Percentiles rank a stretch among this genome's conserved stretches.
Conservation (phyloP, 2,113 vertebrate genomes). For the Eira barbara region DNA sequence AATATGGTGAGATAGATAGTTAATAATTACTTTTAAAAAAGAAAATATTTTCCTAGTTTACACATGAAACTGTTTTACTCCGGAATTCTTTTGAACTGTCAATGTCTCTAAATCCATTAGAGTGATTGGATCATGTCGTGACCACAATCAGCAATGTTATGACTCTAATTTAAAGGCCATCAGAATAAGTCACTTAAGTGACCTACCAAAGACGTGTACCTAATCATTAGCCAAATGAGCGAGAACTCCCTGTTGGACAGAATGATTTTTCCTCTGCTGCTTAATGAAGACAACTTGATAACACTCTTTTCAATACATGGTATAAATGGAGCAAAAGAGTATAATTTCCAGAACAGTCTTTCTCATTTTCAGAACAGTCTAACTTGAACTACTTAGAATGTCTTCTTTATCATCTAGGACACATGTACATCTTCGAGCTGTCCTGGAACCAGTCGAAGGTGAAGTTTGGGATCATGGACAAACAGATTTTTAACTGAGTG, state of each 20-base stretch:
- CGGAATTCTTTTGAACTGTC: neutral
- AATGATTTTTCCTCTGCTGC: slow-evolving; percentile 58
- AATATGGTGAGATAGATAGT: neutral
- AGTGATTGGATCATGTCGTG: neutral
- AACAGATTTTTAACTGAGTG: neutral
- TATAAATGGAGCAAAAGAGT: slow-evolving; percentile 67
- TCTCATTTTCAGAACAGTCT: slow-evolving; percentile 45
- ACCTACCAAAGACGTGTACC: slow-evolving; percentile 63
- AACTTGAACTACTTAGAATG: neutral
- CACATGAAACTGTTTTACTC: neutral
- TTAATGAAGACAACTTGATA: slow-evolving; percentile 76
- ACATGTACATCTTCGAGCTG: neutral
- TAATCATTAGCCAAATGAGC: slow-evolving; percentile 67
- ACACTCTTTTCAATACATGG: slow-evolving; percentile 62
- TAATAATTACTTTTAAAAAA: neutral
- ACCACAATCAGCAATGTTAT: neutral
- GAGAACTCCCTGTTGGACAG: slow-evolving; percentile 47
- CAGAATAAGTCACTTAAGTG: slow-evolving; percentile 56
- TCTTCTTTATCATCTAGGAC: neutral
- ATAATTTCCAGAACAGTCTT: slow-evolving; percentile 73
- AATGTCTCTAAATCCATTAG: neutral
- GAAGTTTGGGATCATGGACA: neutral
- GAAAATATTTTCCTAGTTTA: neutral
- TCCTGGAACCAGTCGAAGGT: neutral
- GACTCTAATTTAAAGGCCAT: slow-evolving; percentile 67